Conservation (phyloP, 1,140 invertebrate species). For the Megalonaias nervosa region DNA sequence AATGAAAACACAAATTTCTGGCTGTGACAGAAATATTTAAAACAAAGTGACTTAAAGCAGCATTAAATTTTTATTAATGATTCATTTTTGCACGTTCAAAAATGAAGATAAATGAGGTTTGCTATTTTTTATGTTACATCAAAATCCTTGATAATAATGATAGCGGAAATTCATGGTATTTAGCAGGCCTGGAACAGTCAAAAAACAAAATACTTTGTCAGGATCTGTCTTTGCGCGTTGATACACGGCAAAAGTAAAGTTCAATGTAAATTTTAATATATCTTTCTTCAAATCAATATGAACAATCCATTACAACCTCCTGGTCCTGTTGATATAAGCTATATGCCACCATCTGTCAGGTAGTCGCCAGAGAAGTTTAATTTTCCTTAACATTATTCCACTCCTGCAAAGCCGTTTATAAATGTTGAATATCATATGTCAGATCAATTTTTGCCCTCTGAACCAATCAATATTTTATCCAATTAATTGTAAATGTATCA, state of each 20-base stretch:
- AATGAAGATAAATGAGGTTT: conserved; percentile 4
- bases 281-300: neutral
- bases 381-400: neutral
- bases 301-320: conserved; percentile 3
- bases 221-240: conserved; percentile 1
- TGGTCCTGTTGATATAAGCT: neutral
- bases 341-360: neutral
- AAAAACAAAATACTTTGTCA: neutral
- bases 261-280: conserved; percentile 2
- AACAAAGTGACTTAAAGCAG: too few species aligned
- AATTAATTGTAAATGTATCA: neutral
- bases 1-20: too few species aligned
- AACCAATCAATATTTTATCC: conserved; percentile 6
- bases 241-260: conserved; percentile 7
- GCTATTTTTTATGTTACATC: conserved; percentile 5
- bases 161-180: neutral
- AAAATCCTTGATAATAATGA: conserved; percentile 7
- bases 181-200: neutral
- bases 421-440: neutral
- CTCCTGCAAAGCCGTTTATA: neutral
- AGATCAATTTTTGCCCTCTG: neutral
- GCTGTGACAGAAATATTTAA: too few species aligned
- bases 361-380: neutral
- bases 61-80: too few species aligned
- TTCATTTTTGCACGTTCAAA: neutral